Base-by-base conservation (phyloP, 2,113 vertebrate species). In the Puntigrus tetrazona region DNA sequence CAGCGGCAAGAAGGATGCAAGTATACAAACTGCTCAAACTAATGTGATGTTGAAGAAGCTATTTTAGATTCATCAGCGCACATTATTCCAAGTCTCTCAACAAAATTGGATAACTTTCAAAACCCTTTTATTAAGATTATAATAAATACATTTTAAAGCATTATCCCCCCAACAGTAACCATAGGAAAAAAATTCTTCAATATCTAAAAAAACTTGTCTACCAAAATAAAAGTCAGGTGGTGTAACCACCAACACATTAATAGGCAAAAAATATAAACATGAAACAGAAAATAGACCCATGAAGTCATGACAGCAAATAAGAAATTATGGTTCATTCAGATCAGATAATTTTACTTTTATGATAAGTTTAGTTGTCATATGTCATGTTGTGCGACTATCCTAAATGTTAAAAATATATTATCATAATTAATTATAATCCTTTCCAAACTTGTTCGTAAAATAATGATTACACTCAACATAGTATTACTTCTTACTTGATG, bases 21-120 rank as follows among this genome's bases (percentile, higher is more conserved):
- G 65, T 80, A 18, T 67, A 85, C 78, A 85, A 75, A 80, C 25
- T 81, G 70, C 70, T 85, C 52, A 67, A 52, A 57, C 47, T 70
- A 57, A 25, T 77, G 14, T 75, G 13, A 50, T 52, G 29, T 11
- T 75, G 41, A 75, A 50, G 27, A 31, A 34, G 72, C 25, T 47
- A 8, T 47, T 47, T 14, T 43, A 45, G 11, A 43, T 7, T 13
- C 9, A 72, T 72, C 22, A 0, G 5, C 43, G 36, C 25, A 63
- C 13, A 63, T 63, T 16, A 63, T 63, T 63, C 25, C 59, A 63
- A 63, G 27, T 63, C 59, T 63, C 59, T 65, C 27, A 65, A 31
- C 14, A 65, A 65, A 65, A 31, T 8, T 29, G n/a, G 57, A 25
- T 25, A 11, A 59, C n/a, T 59, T 50, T 20, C 47, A 50, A 50